Base-by-base conservation (phyloP, 1,140 invertebrate genomes). In the Lethrus apterus region DNA sequence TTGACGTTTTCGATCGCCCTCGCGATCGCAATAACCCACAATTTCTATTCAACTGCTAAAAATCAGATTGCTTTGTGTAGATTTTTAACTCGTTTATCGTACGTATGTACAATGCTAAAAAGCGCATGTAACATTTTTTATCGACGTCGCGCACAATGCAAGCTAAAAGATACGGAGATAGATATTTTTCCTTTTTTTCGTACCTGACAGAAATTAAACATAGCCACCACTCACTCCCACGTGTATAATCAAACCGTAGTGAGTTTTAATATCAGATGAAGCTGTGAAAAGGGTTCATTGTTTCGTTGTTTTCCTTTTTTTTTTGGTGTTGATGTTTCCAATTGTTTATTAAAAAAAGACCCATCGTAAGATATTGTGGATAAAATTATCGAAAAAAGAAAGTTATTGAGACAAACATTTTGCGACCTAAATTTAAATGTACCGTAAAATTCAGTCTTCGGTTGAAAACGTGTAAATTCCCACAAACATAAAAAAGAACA, bases 251-350 rank as follows among this genome's bases (percentile, higher is more conserved):
- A 36, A 36, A 36, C 34, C 23, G 10, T 13, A 20, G 34, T 20
- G 34, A 36, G 34, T 36, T 36, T n/a, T 36, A 36, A 36, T 36
- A 36, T 36, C 34, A 36, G 34, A 36, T 36, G 19, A n/a, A 36
- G 23, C 15, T 36, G 34, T 36, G 34, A 36, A 36, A 36, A 36
- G 34, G 34, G 34, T 36, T 36, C 17, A 36, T 36, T 36, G 34
- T 36, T 36, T 8, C 17, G n/a, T n/a, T n/a, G n/a, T n/a, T n/a
- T n/a, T n/a, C n/a, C n/a, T n/a, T n/a, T n/a, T 36, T 10, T 36
- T 36, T 36, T 13, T 20, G 11, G 34, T 36, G 34, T 36, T 36
- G 34, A 36, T 36, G n/a, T n/a, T n/a, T n/a, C n/a, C n/a, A n/a
- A n/a, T n/a, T n/a, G n/a, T n/a, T n/a, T n/a, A n/a, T n/a, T n/a